Evolutionary conservation across 2,888 invertebrate genomes (phyloP), one percentile per base, ranked within the genome.

Genomic region (Minunthozetes semirufus): DNA sequence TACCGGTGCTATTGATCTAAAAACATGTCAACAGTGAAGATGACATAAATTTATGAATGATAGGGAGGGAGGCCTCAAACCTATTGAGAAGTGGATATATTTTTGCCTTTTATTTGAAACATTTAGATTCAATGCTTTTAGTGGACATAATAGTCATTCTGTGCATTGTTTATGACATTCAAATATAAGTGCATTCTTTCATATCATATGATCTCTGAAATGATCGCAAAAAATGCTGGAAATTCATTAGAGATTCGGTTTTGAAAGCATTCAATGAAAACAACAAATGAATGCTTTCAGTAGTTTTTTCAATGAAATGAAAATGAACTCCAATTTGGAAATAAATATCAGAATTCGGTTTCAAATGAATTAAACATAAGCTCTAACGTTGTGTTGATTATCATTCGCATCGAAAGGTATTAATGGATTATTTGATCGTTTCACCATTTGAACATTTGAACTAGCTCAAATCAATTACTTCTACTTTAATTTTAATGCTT

Each of bases 241-340:
- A 68, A 68, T 68, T 68, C 68, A 68, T 68, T 15, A 33, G 68
- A 42, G 68, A 68, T 46, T 68, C 15, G 15, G 13, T n/a, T 33
- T 63, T 33, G 33, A 17, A 63, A 33, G 56, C 25, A 17, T 56
- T 56, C 56, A 56, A 56, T 13, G 22, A 59, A 59, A 59, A 19
- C 19, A 59, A 25, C 59, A 13, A 29, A 33, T 6, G 17, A 61
- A 61, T 61, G 61, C 33, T 29, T 61, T 61, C 29, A 29, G 13
- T 2, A 13, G 59, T 59, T 27, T 59, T 27, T 25, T n/a, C n/a
- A n/a, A n/a, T n/a, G 19, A 59, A 59, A 61, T 61, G 61, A 29
- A 61, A 61, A 61, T 61, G n/a, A 61, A 27, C 19, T 22, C 22
- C 22, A 19, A 53, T 19, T 33, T 61, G 61, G 33, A 61, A 61